phyloP scores from a whole-genome alignment of 2,888 invertebrate species.

The Agrotis ipsilon region DNA sequence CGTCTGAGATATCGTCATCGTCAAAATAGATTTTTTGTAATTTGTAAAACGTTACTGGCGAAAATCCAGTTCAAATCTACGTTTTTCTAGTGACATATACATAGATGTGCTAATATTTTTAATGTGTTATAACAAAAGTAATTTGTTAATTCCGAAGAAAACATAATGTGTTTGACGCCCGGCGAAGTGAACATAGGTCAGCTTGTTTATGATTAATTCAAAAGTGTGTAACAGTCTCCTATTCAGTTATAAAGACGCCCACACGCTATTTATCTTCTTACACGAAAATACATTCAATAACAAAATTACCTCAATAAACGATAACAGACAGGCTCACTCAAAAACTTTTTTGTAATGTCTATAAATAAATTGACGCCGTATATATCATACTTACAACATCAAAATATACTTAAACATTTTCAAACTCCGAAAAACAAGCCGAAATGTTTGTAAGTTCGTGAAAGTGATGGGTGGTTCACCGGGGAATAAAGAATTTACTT shows the following conservation, averaged over 20 bases:
- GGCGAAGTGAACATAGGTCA: too few species aligned
- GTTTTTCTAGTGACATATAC: too few species aligned
- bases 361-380: slow-evolving; percentile 31
- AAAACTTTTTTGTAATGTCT: slow-evolving; percentile 26
- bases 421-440: slow-evolving; percentile 38
- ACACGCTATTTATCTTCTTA: slow-evolving; percentile 1
- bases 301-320: slow-evolving; percentile 16
- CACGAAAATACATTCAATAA: slow-evolving; percentile 24
- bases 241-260: neutral
- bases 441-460: slow-evolving; percentile 50
- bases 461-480: slow-evolving; percentile 59
- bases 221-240: neutral
- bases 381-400: slow-evolving; percentile 38
- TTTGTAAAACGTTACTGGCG: too few species aligned
- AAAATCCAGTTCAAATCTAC: too few species aligned
- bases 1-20: too few species aligned
- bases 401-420: slow-evolving; percentile 53
- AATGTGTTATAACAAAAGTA: too few species aligned
- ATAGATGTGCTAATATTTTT: too few species aligned
- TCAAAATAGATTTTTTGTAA: too few species aligned
- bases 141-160: too few species aligned
- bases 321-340: slow-evolving; percentile 15
- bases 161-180: too few species aligned
- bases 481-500: slow-evolving; percentile 64
- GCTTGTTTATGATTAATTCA: neutral